Percentiles rank a stretch among this genome's conserved stretches.
Evolutionary conservation across 2,113 vertebrate species (phyloP).

Genomic region (Taurulus bubalis): DNA sequence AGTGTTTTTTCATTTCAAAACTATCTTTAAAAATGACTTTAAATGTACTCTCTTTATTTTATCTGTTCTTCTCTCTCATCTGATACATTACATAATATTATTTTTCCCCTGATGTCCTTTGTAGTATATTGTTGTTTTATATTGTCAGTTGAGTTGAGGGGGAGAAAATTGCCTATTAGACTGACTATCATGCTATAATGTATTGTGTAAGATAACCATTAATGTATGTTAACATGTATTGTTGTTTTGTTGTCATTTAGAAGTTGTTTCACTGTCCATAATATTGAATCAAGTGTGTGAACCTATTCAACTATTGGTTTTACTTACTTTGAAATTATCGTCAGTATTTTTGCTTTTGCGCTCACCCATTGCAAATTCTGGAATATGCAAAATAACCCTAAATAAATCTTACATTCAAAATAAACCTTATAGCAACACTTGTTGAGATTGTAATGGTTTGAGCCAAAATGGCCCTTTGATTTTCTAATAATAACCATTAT

Average conservation of each 20-base stretch:
- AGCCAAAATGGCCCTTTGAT: background rate
- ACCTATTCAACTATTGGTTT: background rate
- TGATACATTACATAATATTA: background rate
- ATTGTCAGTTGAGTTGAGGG: background rate
- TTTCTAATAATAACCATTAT: background rate
- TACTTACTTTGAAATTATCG: background rate
- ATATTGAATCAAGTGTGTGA: slow-evolving; percentile 11
- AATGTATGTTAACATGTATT: background rate
- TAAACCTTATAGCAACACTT: background rate
- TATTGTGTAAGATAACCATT: background rate
- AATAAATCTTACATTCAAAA: background rate
- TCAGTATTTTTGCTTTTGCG: slow-evolving; percentile 2
- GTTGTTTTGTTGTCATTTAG: background rate
- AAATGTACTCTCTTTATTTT: background rate
- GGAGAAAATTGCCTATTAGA: background rate
- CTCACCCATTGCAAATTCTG: background rate
- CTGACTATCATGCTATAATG: background rate
- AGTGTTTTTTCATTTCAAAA: slow-evolving; percentile 43
- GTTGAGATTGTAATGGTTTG: background rate
- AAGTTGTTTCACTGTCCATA: background rate
- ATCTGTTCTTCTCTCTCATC: background rate
- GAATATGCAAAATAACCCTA: background rate
- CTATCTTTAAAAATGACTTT: slow-evolving; percentile 6
- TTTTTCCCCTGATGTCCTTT: background rate
- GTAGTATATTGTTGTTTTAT: background rate